phyloP scores from a whole-genome alignment of 2,797 vertebrate species.

The Acrossocheilus wenchowensis region DNA sequence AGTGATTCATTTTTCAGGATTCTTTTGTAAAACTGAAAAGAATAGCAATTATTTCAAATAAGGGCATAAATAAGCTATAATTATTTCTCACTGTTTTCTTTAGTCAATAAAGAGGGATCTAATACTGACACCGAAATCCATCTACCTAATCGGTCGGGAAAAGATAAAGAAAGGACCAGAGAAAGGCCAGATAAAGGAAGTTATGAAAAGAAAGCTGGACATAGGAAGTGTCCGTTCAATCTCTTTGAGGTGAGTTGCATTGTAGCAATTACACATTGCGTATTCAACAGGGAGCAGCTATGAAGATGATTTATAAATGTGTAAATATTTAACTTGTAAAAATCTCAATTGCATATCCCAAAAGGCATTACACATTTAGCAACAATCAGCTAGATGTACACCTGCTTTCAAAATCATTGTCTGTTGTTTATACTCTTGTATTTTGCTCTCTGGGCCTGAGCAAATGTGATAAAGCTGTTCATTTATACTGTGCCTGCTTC shows the following conservation, averaged over 20 bases:
- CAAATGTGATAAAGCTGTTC: not conserved
- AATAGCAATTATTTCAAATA: not conserved
- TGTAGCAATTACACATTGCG: not conserved
- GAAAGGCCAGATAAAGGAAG: constrained; percentile 93
- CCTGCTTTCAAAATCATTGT: not conserved
- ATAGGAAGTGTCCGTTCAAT: constrained; percentile 81
- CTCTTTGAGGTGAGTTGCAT: constrained; percentile 86
- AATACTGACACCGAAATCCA: constrained; percentile 90
- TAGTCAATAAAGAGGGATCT: constrained; percentile 94
- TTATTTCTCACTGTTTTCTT: constrained; percentile 27
- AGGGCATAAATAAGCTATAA: not conserved
- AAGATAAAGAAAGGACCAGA: constrained; percentile 96
- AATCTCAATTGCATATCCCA: not conserved
- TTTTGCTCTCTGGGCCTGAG: not conserved
- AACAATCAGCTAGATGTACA: not conserved
- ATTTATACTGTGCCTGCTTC: not conserved
- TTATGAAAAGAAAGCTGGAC: constrained; percentile 93
- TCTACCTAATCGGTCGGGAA: constrained; percentile 95
- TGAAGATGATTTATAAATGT: not conserved
- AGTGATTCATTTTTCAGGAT: not conserved
- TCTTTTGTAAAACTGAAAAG: not conserved
- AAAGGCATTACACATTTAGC: not conserved
- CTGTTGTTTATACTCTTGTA: not conserved
- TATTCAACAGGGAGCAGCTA: not conserved
- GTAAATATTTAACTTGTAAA: not conserved